phyloP scores from a whole-genome alignment of 1,140 invertebrate genomes.

The Zaprionus kolodkinae region DNA sequence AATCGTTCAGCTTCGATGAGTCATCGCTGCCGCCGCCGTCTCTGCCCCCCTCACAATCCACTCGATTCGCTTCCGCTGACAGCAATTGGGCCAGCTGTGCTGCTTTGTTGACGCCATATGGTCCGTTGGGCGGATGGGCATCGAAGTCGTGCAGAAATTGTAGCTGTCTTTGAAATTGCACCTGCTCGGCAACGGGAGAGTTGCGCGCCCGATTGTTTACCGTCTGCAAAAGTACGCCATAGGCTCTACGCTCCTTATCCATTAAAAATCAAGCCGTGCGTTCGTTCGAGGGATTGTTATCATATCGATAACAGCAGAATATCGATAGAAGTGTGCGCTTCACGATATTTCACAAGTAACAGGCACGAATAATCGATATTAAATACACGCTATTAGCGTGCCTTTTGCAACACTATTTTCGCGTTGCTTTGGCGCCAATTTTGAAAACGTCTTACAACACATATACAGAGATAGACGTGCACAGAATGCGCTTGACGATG shows the following conservation, averaged over 20 bases:
- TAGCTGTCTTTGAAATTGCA: conserved; percentile 37
- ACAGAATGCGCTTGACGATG: neutral
- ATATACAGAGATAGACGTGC: neutral
- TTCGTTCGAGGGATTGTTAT: neutral
- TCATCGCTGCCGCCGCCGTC: neutral
- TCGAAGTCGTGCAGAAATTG: conserved; percentile 39
- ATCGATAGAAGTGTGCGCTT: conserved; percentile 5
- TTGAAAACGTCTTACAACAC: neutral
- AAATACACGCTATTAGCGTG: neutral
- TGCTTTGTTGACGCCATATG: conserved; percentile 19
- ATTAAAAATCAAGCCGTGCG: conserved; percentile 29
- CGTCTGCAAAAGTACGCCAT: conserved; percentile 40
- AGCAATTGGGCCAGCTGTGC: conserved; percentile 50
- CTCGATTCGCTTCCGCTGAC: conserved; percentile 27
- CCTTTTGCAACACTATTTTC: conserved; percentile 2
- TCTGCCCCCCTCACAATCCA: neutral
- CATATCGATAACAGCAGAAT: conserved; percentile 12
- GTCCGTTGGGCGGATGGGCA: conserved; percentile 2
- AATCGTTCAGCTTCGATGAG: conserved; percentile 28
- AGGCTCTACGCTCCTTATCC: conserved; percentile 55
- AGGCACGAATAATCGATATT: conserved; percentile 4
- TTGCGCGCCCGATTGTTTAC: conserved; percentile 19
- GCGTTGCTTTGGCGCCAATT: neutral
- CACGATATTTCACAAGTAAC: neutral
- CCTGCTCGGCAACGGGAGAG: conserved; percentile 6